Conservation (phyloP, 2,113 vertebrate genomes). For the Rissa tridactyla region DNA sequence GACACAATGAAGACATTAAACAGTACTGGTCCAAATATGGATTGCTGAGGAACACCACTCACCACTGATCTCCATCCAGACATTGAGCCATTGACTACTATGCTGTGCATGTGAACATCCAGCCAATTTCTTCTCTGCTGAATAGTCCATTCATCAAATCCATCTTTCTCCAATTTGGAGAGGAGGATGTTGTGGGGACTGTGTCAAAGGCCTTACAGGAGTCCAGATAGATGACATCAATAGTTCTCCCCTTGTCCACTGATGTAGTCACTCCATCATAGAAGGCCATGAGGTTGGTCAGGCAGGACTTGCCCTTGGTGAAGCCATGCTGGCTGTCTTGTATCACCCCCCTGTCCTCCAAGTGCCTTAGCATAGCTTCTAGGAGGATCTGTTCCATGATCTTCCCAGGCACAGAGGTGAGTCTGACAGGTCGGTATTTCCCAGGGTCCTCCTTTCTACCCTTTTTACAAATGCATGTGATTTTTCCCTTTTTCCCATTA, state of each 20-base stretch:
- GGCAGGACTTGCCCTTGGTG: not conserved
- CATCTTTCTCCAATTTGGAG: not conserved
- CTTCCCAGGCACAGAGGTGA: not conserved
- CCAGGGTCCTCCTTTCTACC: not conserved
- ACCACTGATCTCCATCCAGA: not conserved
- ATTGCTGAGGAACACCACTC: not conserved
- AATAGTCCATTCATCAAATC: not conserved
- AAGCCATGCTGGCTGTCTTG: not conserved
- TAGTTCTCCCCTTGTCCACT: not conserved
- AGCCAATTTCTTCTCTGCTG: not conserved
- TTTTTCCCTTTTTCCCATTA: not conserved
- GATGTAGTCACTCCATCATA: not conserved
- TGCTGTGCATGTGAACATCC: not conserved
- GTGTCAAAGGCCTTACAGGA: not conserved
- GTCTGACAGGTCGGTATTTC: not conserved
- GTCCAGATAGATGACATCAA: not conserved
- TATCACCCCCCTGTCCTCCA: not conserved
- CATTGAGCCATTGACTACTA: not conserved
- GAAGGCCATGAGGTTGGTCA: not conserved
- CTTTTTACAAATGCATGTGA: not conserved
- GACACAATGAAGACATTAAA: not conserved
- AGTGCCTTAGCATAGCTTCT: not conserved
- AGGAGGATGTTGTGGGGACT: not conserved
- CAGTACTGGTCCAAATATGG: not conserved
- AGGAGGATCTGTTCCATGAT: not conserved